A percentile compares a stretch with the other conserved stretches of the same genome.
These are phyloP conservation scores for Balanococcus diminutus DNA, from an alignment of 2,888 invertebrate genomes.

Conservation along the genomic window DNA sequence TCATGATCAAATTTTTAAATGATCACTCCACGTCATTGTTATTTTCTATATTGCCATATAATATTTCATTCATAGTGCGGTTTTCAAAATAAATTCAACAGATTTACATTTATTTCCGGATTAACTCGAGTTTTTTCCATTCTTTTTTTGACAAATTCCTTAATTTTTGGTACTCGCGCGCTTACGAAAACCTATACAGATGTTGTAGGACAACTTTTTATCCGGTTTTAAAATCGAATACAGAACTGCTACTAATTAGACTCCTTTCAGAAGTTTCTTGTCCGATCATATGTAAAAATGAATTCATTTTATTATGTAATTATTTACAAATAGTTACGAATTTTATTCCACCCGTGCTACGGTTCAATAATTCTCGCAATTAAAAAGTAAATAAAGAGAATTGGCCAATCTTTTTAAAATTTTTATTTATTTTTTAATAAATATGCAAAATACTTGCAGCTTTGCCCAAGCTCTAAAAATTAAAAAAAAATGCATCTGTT, in stretches of 20 bases:
- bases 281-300: neutral
- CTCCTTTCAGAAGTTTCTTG: neutral
- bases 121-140: neutral
- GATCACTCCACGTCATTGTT: constrained; percentile 23
- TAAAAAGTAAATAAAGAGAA: neutral
- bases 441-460: neutral
- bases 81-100: constrained; percentile 10
- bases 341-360: neutral
- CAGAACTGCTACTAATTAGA: constrained; percentile 28
- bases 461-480: neutral
- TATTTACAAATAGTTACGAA: neutral
- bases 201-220: constrained; percentile 25
- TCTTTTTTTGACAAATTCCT: neutral
- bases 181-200: constrained; percentile 1
- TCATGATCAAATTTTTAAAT: constrained; percentile 3
- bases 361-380: neutral
- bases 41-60: neutral
- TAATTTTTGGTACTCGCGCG: neutral
- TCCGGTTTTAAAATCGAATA: constrained; percentile 21
- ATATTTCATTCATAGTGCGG: neutral
- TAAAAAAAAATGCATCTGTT: neutral
- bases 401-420: neutral
- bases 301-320: neutral
- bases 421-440: neutral
- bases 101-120: constrained; percentile 34